Conservation (phyloP, 2,797 vertebrate species). For the Chloroceryle inda region DNA sequence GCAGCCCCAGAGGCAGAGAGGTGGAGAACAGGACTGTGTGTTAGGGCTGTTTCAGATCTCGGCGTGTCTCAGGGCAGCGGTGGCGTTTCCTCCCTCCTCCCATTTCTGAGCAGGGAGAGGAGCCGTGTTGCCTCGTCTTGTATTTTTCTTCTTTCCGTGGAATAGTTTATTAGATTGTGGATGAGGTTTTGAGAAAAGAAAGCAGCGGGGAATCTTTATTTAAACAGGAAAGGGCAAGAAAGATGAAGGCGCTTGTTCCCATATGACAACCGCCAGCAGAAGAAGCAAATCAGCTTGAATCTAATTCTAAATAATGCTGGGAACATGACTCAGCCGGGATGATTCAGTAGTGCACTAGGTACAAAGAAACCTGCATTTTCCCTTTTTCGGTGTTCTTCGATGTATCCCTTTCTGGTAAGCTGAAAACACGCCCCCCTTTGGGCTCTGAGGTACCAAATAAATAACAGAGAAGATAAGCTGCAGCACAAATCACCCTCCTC, state of each 20-base stretch:
- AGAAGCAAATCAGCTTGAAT: constrained; percentile 46
- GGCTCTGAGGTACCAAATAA: neutral
- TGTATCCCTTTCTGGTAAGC: neutral
- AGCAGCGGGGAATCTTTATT: constrained; percentile 35
- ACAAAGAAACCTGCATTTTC: constrained; percentile 33
- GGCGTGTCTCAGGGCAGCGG: neutral
- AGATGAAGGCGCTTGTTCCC: constrained; percentile 35
- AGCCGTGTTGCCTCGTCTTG: neutral
- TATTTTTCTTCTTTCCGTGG: constrained; percentile 11
- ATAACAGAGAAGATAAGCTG: neutral
- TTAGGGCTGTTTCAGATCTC: neutral
- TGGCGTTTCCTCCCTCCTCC: neutral
- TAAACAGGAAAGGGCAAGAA: constrained; percentile 38
- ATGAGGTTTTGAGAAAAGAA: constrained; percentile 33
- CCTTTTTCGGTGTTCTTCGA: neutral
- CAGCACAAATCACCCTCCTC: neutral
- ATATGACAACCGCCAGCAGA: constrained; percentile 9
- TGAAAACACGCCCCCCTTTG: neutral
- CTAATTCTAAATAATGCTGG: constrained; percentile 53
- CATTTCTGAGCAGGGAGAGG: neutral
- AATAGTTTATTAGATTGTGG: constrained; percentile 30
- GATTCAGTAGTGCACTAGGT: constrained; percentile 39
- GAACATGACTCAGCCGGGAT: constrained; percentile 47
- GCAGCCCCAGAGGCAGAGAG: neutral
- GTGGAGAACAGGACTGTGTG: neutral